Percentiles rank a stretch among this genome's conserved stretches.
Evolutionary conservation across 1,140 invertebrate species (phyloP).

Genomic region (Vanessa atalanta): DNA sequence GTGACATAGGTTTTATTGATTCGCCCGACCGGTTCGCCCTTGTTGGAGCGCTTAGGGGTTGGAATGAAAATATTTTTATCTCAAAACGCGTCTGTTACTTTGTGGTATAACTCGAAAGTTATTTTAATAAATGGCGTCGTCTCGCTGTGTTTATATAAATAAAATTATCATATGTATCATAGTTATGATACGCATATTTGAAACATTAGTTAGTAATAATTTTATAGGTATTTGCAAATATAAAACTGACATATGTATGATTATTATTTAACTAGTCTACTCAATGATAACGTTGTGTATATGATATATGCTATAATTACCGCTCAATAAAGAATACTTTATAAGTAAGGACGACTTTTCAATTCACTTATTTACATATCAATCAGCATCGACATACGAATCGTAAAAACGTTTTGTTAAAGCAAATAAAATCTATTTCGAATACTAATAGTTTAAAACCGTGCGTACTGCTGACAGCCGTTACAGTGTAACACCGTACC

Average conservation of each 20-base stretch:
- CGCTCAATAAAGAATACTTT: no score
- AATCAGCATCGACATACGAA: not conserved
- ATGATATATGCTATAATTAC: no score
- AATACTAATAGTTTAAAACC: conserved; percentile 11
- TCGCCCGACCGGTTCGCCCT: conserved; percentile 5
- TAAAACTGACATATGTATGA: no score
- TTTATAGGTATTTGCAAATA: not conserved
- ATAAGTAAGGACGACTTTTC: no score
- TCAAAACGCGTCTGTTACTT: not conserved
- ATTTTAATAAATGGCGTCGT: not conserved
- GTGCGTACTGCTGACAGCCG: conserved; percentile 3
- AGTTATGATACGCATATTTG: not conserved
- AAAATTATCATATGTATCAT: not conserved
- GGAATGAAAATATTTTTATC: conserved; percentile 13
- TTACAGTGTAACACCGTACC: conserved; percentile 17
- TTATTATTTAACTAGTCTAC: no score
- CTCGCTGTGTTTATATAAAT: not conserved
- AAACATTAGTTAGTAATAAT: not conserved
- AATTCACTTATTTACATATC: not conserved
- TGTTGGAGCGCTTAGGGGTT: conserved; percentile 15
- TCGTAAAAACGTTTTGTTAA: not conserved
- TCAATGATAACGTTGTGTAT: no score
- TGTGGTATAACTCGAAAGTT: not conserved
- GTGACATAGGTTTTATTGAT: conserved; percentile 33
- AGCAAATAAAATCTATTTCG: not conserved